phyloP scores from a whole-genome alignment of 2,113 vertebrate species.

The mouse (Mus musculus) region GRCm39 chr1:134715001-134715500 shows the following conservation, averaged over 20 bases:
- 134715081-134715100: constrained; percentile 70
- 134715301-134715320: constrained; percentile 64
- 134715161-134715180: constrained; percentile 82
- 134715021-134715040: neutral
- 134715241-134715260: constrained; percentile 45
- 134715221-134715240: constrained; percentile 69
- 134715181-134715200: constrained; percentile 79
- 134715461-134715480: constrained; percentile 38
- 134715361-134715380: constrained; percentile 72
- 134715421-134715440: constrained; percentile 73
- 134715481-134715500: neutral
- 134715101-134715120: constrained; percentile 55
- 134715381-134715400: constrained; percentile 43
- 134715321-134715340: constrained; percentile 66
- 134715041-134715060: constrained; percentile 20
- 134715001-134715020: neutral
- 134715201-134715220: constrained; percentile 62
- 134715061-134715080: constrained; percentile 59
- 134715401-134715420: constrained; percentile 59
- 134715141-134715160: constrained; percentile 66
- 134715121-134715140: constrained; percentile 77
- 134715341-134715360: constrained; percentile 61
- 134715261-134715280: constrained; percentile 77
- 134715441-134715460: constrained; percentile 63
- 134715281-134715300: constrained; percentile 66